Base-by-base conservation (phyloP, 2,797 vertebrate species). In the Labeo calbasu region DNA sequence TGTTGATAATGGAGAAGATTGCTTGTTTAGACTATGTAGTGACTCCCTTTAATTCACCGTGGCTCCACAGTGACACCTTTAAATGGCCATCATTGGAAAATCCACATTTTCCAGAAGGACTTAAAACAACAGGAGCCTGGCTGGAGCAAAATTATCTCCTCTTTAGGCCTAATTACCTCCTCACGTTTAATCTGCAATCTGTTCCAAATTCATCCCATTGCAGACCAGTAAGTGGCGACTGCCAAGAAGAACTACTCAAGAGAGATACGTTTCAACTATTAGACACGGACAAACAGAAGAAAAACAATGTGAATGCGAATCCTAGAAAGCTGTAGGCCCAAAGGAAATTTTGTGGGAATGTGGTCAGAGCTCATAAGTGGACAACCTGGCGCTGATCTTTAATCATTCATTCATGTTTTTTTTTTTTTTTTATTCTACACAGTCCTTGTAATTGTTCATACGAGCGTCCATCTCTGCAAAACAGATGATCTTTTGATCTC, bases 51-150 rank as follows among this genome's bases (percentile, higher is more conserved):
- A 97, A 98, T 96, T 98, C 94, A 91, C 95, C 88, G 90, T 97
- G 97, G 96, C 97, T 98, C 96, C 97, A 97, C 92, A 88, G 92
- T 97, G 96, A 97, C 96, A 97, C 95, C 94, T 96, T 96, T 96
- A 97, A 98, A 96, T 94, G 94, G 93, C 93, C 94, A 94, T 96
- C 96, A 96, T 95, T 95, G 94, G 94, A 95, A 96, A 96, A 95
- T 91, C 95, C 96, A 95, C 94, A 96, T 97, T 97, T 96, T 93
- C 92, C 94, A 95, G 93, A 94, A 94, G 93, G 91, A 91, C 94
- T 95, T 94, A 93, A 95, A 96, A 95, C 89, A 93, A 91, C 92
- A 95, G 92, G 91, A 93, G 94, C 90, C 92, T 85, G 88, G 93
- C 92, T 75, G 92, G 93, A 93, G 94, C 81, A 87, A 95, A 96